Evolutionary conservation across 2,888 invertebrate species (phyloP).

Genomic region (Dicyrtomina minuta): DNA sequence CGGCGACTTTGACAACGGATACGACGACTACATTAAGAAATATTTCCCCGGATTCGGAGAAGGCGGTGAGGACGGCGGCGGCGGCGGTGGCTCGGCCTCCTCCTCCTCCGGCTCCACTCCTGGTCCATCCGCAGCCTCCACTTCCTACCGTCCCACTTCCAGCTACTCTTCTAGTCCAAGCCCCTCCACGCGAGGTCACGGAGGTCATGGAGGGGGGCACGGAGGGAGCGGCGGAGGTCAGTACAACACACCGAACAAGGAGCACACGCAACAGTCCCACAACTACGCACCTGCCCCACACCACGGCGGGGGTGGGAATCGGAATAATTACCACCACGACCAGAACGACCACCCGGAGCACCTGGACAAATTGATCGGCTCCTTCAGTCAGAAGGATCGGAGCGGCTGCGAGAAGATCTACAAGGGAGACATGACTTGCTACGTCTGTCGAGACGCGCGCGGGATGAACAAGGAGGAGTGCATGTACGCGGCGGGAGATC

Average conservation of each 20-base stretch:
- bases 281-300: constrained; percentile 45
- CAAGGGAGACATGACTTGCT: constrained; percentile 76
- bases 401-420: constrained; percentile 69
- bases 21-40: constrained; percentile 59
- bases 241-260: constrained; percentile 38
- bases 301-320: too few species aligned
- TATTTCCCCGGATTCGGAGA: constrained; percentile 56
- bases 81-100: too few species aligned
- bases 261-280: constrained; percentile 45
- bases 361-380: constrained; percentile 69
- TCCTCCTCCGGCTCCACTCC: constrained; percentile 30
- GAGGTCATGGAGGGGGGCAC: constrained; percentile 12
- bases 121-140: constrained; percentile 28
- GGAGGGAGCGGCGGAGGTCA: too few species aligned
- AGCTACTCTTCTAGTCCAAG: constrained; percentile 32
- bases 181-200: constrained; percentile 8
- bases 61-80: constrained; percentile 6
- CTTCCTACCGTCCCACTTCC: constrained; percentile 38
- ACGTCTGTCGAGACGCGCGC: constrained; percentile 70
- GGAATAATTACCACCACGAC: too few species aligned
- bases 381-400: constrained; percentile 71
- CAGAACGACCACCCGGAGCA: too few species aligned
- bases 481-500: constrained; percentile 72
- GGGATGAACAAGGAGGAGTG: constrained; percentile 76
- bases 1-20: constrained; percentile 50